Conservation (phyloP, 1,140 invertebrate species). For the Dufourea novaeangliae region DNA sequence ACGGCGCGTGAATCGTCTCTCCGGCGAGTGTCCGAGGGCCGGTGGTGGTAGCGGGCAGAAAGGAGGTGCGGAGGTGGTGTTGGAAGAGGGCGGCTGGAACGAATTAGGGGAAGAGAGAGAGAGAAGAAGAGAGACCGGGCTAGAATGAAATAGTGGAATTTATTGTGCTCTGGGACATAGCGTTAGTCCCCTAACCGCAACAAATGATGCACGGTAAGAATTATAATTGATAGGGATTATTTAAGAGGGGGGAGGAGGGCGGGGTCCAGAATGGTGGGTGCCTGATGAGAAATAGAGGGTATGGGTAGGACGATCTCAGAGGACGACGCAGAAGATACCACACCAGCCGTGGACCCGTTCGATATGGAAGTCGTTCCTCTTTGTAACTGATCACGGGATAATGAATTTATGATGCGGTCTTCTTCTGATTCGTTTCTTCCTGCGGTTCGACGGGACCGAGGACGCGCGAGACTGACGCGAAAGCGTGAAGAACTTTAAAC, state of each 20-base stretch:
- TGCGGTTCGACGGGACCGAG: neutral
- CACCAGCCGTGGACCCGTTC: neutral
- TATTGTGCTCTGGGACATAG: conserved; percentile 60
- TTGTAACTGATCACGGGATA: conserved; percentile 55
- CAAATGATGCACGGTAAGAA: conserved; percentile 59
- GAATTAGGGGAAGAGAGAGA: conserved; percentile 56
- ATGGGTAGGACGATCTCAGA: conserved; percentile 12
- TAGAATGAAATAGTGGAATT: conserved; percentile 65
- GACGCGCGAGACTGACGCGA: conserved; percentile 22
- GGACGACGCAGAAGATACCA: conserved; percentile 4
- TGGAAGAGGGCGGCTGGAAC: conserved; percentile 52
- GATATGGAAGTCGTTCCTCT: conserved; percentile 35
- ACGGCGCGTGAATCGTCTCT: conserved; percentile 64
- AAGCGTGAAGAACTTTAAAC: conserved; percentile 51
- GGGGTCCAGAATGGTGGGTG: too few species aligned
- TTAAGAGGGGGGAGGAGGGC: conserved; percentile 42
- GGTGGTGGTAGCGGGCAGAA: conserved; percentile 17
- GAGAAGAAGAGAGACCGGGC: conserved; percentile 35
- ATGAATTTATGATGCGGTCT: conserved; percentile 60
- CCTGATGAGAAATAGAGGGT: neutral
- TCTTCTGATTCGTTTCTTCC: conserved; percentile 37
- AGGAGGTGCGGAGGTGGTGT: conserved; percentile 34
- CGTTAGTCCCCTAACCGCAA: conserved; percentile 53
- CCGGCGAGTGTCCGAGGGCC: conserved; percentile 30
- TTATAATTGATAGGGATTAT: conserved; percentile 69